A percentile compares a stretch with the other conserved stretches of the same genome.
Evolutionary conservation across 2,888 invertebrate species (phyloP).

Genomic region (Cheilosia soror): DNA sequence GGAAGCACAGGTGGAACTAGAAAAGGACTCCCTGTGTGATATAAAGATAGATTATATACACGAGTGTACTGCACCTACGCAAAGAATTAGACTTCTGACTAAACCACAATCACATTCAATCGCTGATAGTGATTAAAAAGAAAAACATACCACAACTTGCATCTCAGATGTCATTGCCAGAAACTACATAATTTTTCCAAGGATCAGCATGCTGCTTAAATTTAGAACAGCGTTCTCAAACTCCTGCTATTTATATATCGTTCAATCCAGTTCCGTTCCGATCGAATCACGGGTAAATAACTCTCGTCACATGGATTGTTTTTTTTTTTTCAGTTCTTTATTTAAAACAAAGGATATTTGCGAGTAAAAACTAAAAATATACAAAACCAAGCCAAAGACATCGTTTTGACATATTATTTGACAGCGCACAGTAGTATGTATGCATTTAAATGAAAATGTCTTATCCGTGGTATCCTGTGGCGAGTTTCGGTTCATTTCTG

Average conservation of each 20-base stretch:
- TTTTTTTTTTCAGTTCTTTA: background rate
- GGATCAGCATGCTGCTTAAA: conserved; percentile 39
- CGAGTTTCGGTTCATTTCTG: conserved; percentile 59
- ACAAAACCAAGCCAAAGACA: conserved; percentile 37
- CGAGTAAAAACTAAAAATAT: conserved; percentile 45
- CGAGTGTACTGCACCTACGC: too few species aligned
- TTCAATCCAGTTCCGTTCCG: conserved; percentile 60
- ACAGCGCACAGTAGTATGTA: conserved; percentile 54
- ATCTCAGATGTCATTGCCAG: conserved; percentile 24
- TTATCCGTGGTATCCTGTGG: conserved; percentile 73
- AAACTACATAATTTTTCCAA: conserved; percentile 1
- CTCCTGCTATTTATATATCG: conserved; percentile 50
- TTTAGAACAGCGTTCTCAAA: conserved; percentile 24
- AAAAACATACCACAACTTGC: background rate
- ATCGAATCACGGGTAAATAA: conserved; percentile 52
- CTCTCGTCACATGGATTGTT: conserved; percentile 19
- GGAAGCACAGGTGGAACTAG: too few species aligned
- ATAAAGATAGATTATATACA: too few species aligned
- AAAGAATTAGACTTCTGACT: background rate
- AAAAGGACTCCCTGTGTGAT: too few species aligned
- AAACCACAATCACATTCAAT: background rate
- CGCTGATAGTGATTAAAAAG: too few species aligned
- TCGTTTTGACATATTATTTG: conserved; percentile 74
- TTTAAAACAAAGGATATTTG: conserved; percentile 59
- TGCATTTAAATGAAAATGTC: conserved; percentile 70